These are phyloP conservation scores for Bubalus kerabau DNA, from an alignment of 2,113 vertebrate genomes.

Conservation along the genomic window DNA sequence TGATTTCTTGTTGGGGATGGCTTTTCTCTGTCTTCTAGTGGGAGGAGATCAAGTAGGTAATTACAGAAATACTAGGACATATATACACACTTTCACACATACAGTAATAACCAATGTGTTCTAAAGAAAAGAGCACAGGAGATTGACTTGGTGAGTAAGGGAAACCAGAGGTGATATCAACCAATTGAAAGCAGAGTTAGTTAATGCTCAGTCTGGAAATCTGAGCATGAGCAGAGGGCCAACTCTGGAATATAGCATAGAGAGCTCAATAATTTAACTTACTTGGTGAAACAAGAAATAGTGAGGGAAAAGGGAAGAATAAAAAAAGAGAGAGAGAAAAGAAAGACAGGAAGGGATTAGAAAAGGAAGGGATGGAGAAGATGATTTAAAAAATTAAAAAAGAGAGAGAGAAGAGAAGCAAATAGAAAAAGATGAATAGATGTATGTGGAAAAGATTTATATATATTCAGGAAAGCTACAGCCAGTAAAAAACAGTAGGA, in stretches of 20 bases:
- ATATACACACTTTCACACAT: background rate
- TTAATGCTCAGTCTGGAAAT: background rate
- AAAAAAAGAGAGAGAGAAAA: background rate
- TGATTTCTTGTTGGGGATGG: background rate
- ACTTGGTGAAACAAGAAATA: background rate
- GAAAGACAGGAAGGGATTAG: no score
- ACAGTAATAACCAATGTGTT: background rate
- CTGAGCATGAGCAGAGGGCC: background rate
- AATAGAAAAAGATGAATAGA: background rate
- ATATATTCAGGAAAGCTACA: background rate
- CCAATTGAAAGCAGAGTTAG: background rate
- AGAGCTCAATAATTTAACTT: background rate
- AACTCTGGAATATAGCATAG: background rate
- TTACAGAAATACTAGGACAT: background rate
- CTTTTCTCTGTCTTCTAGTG: background rate
- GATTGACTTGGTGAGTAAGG: background rate
- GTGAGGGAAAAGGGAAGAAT: background rate
- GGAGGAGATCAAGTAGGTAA: background rate
- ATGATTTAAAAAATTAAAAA: background rate
- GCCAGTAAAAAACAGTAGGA: background rate
- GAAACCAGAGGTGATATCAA: background rate
- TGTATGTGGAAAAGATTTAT: background rate
- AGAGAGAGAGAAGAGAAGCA: background rate
- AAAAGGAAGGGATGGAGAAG: background rate
- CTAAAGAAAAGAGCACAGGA: background rate